A percentile compares a stretch with the other conserved stretches of the same genome.
Conservation (phyloP, 2,113 vertebrate genomes). For the Aldabrachelys gigantea region DNA sequence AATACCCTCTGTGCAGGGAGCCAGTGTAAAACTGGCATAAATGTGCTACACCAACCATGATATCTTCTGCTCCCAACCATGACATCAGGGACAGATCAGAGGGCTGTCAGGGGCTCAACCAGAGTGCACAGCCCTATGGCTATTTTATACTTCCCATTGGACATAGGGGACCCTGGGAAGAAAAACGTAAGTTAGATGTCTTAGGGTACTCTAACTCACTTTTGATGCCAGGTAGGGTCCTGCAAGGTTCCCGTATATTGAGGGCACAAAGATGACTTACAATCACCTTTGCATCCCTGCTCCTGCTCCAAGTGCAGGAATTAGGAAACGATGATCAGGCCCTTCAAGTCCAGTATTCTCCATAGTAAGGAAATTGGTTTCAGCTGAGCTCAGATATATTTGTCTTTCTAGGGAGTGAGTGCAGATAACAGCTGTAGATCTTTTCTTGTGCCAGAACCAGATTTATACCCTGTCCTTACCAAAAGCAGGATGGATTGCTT, state of each 20-base stretch:
- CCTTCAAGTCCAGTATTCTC: slow-evolving; percentile 29
- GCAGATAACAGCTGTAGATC: slow-evolving; percentile 40
- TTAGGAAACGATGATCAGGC: rapidly evolving
- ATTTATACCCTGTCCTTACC: slow-evolving; percentile 33
- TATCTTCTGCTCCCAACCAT: background rate
- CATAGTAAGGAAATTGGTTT: slow-evolving; percentile 36
- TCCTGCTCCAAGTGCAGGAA: background rate
- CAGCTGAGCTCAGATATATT: slow-evolving; percentile 26
- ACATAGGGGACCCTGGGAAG: background rate
- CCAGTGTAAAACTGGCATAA: background rate
- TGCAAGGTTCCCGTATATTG: background rate
- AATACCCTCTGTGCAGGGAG: background rate
- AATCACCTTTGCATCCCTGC: slow-evolving; percentile 34
- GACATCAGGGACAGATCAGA: rapidly evolving
- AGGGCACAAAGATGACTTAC: background rate
- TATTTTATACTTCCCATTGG: background rate
- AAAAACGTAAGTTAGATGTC: slow-evolving; percentile 24
- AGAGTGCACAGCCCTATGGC: background rate
- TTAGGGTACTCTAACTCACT: slow-evolving; percentile 12
- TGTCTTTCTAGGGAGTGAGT: slow-evolving; percentile 16
- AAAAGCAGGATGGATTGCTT: background rate
- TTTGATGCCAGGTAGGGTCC: slow-evolving; percentile 28
- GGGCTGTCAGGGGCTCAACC: background rate
- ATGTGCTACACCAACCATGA: background rate
- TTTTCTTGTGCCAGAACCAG: slow-evolving; percentile 1